Evolutionary conservation across 1,140 invertebrate genomes (phyloP).

Genomic region (Nixonia krombeini): DNA sequence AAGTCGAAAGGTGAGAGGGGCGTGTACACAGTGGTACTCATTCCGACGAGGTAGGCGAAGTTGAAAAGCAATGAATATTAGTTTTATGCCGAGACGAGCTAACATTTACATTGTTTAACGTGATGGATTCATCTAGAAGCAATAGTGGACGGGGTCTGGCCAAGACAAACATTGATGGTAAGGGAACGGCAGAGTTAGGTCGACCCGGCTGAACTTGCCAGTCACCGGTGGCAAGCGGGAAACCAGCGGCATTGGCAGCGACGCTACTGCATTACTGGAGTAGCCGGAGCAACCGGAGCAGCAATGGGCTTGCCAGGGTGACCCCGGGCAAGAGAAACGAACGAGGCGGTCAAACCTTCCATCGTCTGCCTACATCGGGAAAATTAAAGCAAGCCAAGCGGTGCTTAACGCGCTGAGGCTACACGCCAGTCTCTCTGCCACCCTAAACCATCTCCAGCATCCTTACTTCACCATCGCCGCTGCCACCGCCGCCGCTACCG

Average conservation of each 20-base stretch:
- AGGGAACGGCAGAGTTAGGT: slow-evolving; percentile 22
- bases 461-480: slow-evolving; percentile 23
- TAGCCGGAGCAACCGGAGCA: slow-evolving; percentile 50
- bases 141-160: slow-evolving; percentile 45
- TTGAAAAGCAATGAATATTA: slow-evolving; percentile 64
- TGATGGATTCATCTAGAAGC: slow-evolving; percentile 68
- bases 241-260: slow-evolving; percentile 19
- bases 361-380: slow-evolving; percentile 71
- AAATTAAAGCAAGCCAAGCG: slow-evolving; percentile 73
- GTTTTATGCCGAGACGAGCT: slow-evolving; percentile 66
- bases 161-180: slow-evolving; percentile 64
- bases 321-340: slow-evolving; percentile 55
- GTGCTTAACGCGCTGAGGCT: slow-evolving; percentile 70
- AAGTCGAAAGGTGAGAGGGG: slow-evolving; percentile 29
- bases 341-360: slow-evolving; percentile 59
- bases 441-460: slow-evolving; percentile 57
- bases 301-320: slow-evolving; percentile 60
- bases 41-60: slow-evolving; percentile 26
- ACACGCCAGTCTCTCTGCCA: slow-evolving; percentile 50
- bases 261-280: not conserved
- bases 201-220: slow-evolving; percentile 47
- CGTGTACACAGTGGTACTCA: slow-evolving; percentile 40
- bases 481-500: slow-evolving; percentile 10
- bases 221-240: slow-evolving; percentile 13
- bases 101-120: slow-evolving; percentile 72